Evolutionary conservation across 2,888 invertebrate species (phyloP).

Genomic region (Pseudococcus viburni): DNA sequence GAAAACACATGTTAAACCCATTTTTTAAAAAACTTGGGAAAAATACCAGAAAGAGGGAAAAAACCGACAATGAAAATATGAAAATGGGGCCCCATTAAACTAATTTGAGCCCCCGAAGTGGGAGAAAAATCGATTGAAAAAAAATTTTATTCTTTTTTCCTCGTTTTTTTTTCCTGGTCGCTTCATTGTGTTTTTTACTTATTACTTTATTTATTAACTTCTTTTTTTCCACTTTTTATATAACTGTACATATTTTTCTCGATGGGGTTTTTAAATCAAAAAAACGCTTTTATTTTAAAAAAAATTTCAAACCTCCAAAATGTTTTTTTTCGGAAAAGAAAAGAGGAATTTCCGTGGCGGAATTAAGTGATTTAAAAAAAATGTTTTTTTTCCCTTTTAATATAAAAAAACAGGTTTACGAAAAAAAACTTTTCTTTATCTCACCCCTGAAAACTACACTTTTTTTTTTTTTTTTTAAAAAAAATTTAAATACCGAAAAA

Average conservation of each 20-base stretch:
- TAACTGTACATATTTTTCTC: conserved; percentile 37
- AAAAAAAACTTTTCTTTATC: conserved; percentile 43
- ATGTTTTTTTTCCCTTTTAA: conserved; percentile 58
- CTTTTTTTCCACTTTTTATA: conserved; percentile 33
- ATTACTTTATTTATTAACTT: conserved; percentile 34
- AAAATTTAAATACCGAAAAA: conserved; percentile 43
- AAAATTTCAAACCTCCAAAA: conserved; percentile 40
- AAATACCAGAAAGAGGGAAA: neutral
- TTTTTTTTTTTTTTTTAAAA: neutral
- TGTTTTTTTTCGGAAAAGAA: conserved; percentile 31
- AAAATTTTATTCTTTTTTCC: conserved; percentile 46
- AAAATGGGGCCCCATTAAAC: conserved; percentile 40
- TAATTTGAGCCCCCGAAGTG: neutral
- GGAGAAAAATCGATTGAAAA: conserved; percentile 43
- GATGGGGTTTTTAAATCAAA: conserved; percentile 44
- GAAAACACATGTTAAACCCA: conserved; percentile 32
- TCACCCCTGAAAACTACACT: neutral
- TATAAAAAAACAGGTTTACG: conserved; percentile 49
- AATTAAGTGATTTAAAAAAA: conserved; percentile 56
- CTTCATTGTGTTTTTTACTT: conserved; percentile 42
- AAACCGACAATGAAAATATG: conserved; percentile 11
- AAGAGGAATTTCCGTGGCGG: conserved; percentile 49
- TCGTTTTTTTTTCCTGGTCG: neutral
- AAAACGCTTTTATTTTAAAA: conserved; percentile 43
- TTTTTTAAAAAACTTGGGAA: neutral